phyloP scores from a whole-genome alignment of 2,113 vertebrate species.

The Actinemys pallida region DNA sequence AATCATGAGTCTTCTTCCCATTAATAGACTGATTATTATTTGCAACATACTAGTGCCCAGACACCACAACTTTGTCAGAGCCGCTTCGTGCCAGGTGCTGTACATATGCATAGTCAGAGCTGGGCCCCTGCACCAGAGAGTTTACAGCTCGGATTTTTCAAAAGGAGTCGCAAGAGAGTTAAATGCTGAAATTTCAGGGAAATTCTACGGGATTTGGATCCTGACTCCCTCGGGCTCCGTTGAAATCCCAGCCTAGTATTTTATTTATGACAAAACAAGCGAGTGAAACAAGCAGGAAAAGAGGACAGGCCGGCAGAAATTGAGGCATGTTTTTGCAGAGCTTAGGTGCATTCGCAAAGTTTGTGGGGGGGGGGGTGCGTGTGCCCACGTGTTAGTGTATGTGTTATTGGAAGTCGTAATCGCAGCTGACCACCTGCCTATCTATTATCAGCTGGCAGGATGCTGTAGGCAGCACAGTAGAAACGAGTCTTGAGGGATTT shows the following conservation, averaged over 20 bases:
- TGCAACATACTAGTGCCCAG: neutral
- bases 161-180: neutral
- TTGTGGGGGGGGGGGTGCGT: neutral
- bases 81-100: neutral
- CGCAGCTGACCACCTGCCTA: neutral
- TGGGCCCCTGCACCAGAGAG: neutral
- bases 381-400: too few species aligned
- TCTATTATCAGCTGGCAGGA: neutral
- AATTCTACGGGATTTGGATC: neutral
- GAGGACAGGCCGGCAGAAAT: neutral
- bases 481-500: neutral
- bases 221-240: neutral
- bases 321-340: neutral
- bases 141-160: neutral
- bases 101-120: neutral
- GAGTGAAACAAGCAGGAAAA: neutral
- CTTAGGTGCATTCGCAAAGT: neutral
- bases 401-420: neutral
- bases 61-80: neutral
- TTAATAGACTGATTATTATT: neutral
- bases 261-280: neutral
- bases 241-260: neutral
- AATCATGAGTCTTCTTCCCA: rapidly evolving
- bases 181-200: neutral
- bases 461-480: neutral